Conservation (phyloP, 92 coral and sea anemone species). For the Phymanthus crucifer region DNA sequence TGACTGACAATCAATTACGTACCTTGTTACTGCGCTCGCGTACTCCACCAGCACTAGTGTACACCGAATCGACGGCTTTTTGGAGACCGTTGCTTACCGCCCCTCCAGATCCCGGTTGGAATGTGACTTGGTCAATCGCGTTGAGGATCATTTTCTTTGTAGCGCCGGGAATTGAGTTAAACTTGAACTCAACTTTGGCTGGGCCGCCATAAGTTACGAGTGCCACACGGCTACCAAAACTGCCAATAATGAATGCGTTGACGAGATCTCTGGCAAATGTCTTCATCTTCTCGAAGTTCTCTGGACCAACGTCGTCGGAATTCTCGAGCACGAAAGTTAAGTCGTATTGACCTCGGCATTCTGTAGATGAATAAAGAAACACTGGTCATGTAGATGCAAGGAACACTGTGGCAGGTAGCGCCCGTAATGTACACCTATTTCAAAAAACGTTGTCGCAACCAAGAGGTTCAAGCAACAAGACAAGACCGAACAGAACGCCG, state of each 20-base stretch:
- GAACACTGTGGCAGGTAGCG: background rate
- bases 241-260: conserved; percentile 51
- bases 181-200: conserved; percentile 51
- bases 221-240: conserved; percentile 57
- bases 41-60: conserved; percentile 45
- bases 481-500: no score
- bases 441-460: no score
- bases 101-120: conserved; percentile 27
- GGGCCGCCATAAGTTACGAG: conserved; percentile 55
- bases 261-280: conserved; percentile 60
- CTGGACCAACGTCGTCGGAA: conserved; percentile 54
- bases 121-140: conserved; percentile 43
- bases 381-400: conserved; percentile 30
- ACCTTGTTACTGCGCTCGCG: conserved; percentile 59
- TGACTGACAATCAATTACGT: background rate
- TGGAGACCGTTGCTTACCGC: conserved; percentile 39
- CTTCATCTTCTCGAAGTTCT: conserved; percentile 56
- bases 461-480: no score
- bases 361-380: conserved; percentile 20
- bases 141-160: conserved; percentile 21
- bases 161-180: conserved; percentile 52
- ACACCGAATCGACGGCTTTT: conserved; percentile 41
- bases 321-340: conserved; percentile 58
- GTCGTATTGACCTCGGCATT: conserved; percentile 64
- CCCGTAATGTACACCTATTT: no score